Percentiles rank a stretch among this genome's conserved stretches.
phyloP scores from a whole-genome alignment of 2,797 vertebrate species.

The Streptopelia turtur region DNA sequence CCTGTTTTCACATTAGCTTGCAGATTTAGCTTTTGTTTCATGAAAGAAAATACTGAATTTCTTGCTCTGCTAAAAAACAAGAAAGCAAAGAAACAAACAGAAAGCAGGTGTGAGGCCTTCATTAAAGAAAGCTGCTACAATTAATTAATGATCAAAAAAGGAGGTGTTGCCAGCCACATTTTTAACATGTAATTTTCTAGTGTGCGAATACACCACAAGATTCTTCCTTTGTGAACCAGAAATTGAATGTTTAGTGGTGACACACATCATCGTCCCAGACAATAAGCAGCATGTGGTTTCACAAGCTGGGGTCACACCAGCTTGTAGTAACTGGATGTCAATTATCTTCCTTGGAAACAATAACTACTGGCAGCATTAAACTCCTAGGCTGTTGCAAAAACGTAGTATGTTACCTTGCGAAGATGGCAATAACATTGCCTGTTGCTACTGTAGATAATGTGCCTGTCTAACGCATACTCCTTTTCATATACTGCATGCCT shows the following conservation, averaged over 20 bases:
- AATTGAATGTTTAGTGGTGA: slow-evolving; percentile 14
- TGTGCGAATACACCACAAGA: not conserved
- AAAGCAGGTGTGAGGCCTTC: not conserved
- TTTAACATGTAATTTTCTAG: slow-evolving; percentile 19
- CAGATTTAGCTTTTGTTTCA: not conserved
- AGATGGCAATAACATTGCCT: not conserved
- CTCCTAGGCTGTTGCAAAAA: not conserved
- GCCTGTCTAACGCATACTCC: not conserved
- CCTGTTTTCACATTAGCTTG: not conserved
- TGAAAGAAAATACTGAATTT: not conserved
- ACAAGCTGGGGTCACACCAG: slow-evolving; percentile 12
- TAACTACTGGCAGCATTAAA: not conserved
- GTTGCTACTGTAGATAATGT: not conserved
- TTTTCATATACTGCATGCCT: not conserved
- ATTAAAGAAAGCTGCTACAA: slow-evolving; percentile 3
- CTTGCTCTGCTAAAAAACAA: not conserved
- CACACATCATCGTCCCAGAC: slow-evolving; percentile 34
- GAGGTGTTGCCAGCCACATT: not conserved
- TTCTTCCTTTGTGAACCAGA: slow-evolving; percentile 20
- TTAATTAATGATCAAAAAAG: slow-evolving; percentile 46
- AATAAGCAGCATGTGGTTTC: slow-evolving; percentile 13
- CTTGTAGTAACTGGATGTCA: slow-evolving; percentile 16
- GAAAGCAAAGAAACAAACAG: not conserved
- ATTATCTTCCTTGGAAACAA: slow-evolving; percentile 52
- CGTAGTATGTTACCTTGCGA: not conserved